Evolutionary conservation across 2,888 invertebrate genomes (phyloP).

Genomic region (Xylota segnis): DNA sequence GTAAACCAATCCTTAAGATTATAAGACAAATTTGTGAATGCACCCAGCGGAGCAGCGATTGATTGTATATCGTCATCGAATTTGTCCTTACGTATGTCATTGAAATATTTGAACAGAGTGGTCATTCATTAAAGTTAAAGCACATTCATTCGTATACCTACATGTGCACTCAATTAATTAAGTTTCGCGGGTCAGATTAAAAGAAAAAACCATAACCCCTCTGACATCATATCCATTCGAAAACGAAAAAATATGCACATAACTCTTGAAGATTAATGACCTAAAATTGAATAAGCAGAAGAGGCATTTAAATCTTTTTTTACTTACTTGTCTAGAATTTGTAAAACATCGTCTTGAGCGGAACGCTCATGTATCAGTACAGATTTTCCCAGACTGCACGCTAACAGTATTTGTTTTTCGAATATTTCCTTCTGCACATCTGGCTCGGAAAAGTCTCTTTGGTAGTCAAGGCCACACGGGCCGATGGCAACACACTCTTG

Average conservation of each 20-base stretch:
- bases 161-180: conserved; percentile 46
- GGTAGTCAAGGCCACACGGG: conserved; percentile 97
- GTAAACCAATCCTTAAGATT: no score
- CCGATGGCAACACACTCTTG: conserved; percentile 97
- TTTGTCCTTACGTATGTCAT: not conserved
- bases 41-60: no score
- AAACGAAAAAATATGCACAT: not conserved
- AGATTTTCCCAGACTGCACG: conserved; percentile 94
- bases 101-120: conserved; percentile 10
- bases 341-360: conserved; percentile 93
- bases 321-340: conserved; percentile 87
- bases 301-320: conserved; percentile 10
- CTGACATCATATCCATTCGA: conserved; percentile 60
- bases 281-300: conserved; percentile 38
- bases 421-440: conserved; percentile 94
- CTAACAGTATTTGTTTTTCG: conserved; percentile 93
- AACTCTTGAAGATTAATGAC: conserved; percentile 31
- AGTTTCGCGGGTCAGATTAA: conserved; percentile 25
- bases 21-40: no score
- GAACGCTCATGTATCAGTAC: conserved; percentile 96
- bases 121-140: conserved; percentile 24
- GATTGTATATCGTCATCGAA: no score
- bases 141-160: conserved; percentile 10
- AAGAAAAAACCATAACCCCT: conserved; percentile 26
- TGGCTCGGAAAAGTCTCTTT: conserved; percentile 96